These are phyloP conservation scores for Hipposideros larvatus DNA, from an alignment of 2,797 vertebrate species.

Conservation along the genomic window DNA sequence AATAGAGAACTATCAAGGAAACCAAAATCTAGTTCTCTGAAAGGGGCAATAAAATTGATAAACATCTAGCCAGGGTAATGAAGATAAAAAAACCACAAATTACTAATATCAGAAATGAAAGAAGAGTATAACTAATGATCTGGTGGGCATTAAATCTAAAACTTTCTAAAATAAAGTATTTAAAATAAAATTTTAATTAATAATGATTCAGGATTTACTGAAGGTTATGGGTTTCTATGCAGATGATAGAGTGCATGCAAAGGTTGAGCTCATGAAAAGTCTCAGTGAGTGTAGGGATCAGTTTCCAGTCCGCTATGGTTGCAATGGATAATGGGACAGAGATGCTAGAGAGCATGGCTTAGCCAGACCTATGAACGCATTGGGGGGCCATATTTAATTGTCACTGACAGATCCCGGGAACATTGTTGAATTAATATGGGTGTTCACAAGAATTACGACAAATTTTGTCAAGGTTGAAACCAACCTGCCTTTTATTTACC, in stretches of 20 bases:
- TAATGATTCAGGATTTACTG: background rate
- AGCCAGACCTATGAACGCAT: background rate
- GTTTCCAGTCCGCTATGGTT: background rate
- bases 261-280: background rate
- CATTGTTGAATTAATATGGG: background rate
- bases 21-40: background rate
- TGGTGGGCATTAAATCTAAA: slow-evolving; percentile 10
- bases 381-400: background rate
- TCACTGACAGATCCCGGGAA: background rate
- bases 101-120: slow-evolving; percentile 22
- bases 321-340: background rate
- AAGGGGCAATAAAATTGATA: slow-evolving; percentile 2
- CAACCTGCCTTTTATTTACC: slow-evolving; percentile 17
- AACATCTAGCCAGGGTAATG: background rate
- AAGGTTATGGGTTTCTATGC: background rate
- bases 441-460: background rate
- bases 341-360: background rate
- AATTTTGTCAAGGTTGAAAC: background rate
- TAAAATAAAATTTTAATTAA: background rate
- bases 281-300: background rate
- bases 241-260: background rate
- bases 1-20: slow-evolving; percentile 15
- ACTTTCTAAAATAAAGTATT: background rate
- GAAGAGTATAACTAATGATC: background rate
- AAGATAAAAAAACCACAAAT: slow-evolving; percentile 19